phyloP scores from a whole-genome alignment of 2,888 invertebrate genomes.

The Neria commutata region DNA sequence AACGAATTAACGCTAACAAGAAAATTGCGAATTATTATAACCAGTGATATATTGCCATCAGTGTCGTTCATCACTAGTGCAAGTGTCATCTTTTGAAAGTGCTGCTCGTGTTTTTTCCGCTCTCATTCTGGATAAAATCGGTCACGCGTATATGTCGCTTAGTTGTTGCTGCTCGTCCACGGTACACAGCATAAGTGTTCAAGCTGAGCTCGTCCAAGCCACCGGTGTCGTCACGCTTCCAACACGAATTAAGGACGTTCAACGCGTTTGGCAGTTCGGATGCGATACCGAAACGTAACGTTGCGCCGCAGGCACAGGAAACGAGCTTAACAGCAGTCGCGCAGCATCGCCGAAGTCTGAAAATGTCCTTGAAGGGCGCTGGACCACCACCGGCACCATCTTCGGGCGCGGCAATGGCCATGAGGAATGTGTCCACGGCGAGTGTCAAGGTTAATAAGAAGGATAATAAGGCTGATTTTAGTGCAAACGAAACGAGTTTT shows the following conservation, averaged over 20 bases:
- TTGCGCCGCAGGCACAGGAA: constrained; percentile 26
- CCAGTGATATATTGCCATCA: too few species aligned
- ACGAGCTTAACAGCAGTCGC: constrained; percentile 44
- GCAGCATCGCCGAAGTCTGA: constrained; percentile 44
- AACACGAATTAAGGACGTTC: constrained; percentile 38
- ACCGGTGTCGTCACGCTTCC: constrained; percentile 43
- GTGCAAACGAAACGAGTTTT: too few species aligned
- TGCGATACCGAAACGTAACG: constrained; percentile 38
- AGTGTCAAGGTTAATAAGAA: too few species aligned
- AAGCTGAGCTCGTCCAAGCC: constrained; percentile 52
- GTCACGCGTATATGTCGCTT: neutral
- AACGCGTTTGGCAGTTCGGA: constrained; percentile 22
- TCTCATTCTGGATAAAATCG: neutral
- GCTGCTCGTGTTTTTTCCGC: too few species aligned
- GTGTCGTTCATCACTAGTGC: too few species aligned
- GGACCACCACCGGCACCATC: constrained; percentile 52
- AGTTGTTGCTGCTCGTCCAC: neutral
- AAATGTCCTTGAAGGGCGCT: constrained; percentile 55
- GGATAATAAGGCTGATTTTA: too few species aligned
- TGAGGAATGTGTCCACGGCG: too few species aligned
- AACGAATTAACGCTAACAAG: too few species aligned
- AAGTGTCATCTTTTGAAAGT: too few species aligned
- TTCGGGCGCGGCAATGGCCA: constrained; percentile 44
- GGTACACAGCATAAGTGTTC: constrained; percentile 28
- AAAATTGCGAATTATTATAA: too few species aligned